Evolutionary conservation across 2,113 vertebrate species (phyloP).

Genomic region (Pelobates fuscus): DNA sequence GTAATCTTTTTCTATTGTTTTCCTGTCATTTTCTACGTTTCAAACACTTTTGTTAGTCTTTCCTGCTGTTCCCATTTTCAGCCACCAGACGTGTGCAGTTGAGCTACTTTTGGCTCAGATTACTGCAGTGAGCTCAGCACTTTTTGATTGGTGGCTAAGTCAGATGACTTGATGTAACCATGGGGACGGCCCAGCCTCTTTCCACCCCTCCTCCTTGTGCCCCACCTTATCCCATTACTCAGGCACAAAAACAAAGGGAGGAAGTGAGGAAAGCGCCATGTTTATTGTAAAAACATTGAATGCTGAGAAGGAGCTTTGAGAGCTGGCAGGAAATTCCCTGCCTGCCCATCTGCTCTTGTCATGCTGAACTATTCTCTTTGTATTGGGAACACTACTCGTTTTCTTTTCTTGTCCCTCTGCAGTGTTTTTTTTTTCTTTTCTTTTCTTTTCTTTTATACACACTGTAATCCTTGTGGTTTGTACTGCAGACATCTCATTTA

Average conservation of each 20-base stretch:
- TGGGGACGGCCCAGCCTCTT: slow-evolving; percentile 36
- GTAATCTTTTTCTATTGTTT: neutral
- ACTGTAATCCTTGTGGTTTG: too few species aligned
- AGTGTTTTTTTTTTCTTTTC: too few species aligned
- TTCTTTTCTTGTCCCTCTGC: neutral
- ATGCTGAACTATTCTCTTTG: neutral
- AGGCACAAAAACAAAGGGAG: slow-evolving; percentile 69
- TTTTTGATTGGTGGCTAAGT: slow-evolving; percentile 67
- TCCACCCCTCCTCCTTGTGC: slow-evolving; percentile 49
- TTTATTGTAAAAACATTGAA: slow-evolving; percentile 59
- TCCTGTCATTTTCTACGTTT: neutral
- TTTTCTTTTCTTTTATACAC: too few species aligned
- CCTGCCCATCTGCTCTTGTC: slow-evolving; percentile 3
- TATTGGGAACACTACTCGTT: neutral
- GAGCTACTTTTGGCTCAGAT: slow-evolving; percentile 72
- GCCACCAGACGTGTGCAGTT: slow-evolving; percentile 90
- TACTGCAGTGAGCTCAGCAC: slow-evolving; percentile 67
- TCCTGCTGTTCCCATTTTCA: slow-evolving; percentile 60
- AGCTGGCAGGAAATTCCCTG: slow-evolving; percentile 50
- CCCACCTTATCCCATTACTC: slow-evolving; percentile 79
- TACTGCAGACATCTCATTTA: neutral
- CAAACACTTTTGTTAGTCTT: neutral
- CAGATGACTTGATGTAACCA: slow-evolving; percentile 66
- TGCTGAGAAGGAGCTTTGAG: slow-evolving; percentile 55
- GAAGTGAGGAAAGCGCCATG: slow-evolving; percentile 56